A percentile compares a stretch with the other conserved stretches of the same genome.
These are phyloP conservation scores for Apostichopus leukothele DNA, from an alignment of 53 echinoderm and acorn worm genomes.

Conservation along the genomic window DNA sequence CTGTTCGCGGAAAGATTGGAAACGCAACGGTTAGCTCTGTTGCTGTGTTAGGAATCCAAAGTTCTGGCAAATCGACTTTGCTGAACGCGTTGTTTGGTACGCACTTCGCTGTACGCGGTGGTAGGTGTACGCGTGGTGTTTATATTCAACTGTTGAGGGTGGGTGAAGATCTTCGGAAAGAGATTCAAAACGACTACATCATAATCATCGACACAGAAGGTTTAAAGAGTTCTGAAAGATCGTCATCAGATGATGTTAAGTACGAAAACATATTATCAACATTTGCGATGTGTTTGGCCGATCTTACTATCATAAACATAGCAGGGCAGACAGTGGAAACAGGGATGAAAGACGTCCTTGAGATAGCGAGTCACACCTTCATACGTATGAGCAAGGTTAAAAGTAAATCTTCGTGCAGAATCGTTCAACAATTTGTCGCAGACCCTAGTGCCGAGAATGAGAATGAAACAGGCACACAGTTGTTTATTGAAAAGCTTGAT, in stretches of 20 bases:
- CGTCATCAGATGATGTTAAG: background rate
- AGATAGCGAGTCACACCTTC: slow-evolving; percentile 34
- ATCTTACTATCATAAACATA: slow-evolving; percentile 30
- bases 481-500: background rate
- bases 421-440: slow-evolving; percentile 26
- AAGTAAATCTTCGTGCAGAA: slow-evolving; percentile 25
- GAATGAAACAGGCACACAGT: slow-evolving; percentile 2
- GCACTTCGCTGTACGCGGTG: slow-evolving; percentile 42
- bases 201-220: slow-evolving; percentile 53
- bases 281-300: slow-evolving; percentile 37
- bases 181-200: slow-evolving; percentile 25
- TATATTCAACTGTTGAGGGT: slow-evolving; percentile 37
- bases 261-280: slow-evolving; percentile 38
- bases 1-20: background rate
- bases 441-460: slow-evolving; percentile 22
- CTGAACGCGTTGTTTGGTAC: slow-evolving; percentile 38
- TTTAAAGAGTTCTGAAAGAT: slow-evolving; percentile 49
- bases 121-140: slow-evolving; percentile 47
- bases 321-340: slow-evolving; percentile 32
- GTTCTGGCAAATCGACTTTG: slow-evolving; percentile 51
- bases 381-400: slow-evolving; percentile 36
- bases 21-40: slow-evolving; percentile 19
- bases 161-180: background rate
- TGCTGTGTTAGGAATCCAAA: slow-evolving; percentile 49
- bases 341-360: slow-evolving; percentile 34